Evolutionary conservation across 2,797 vertebrate genomes (phyloP), one percentile per base, ranked within the genome.

Genomic region (Limosa lapponica): DNA sequence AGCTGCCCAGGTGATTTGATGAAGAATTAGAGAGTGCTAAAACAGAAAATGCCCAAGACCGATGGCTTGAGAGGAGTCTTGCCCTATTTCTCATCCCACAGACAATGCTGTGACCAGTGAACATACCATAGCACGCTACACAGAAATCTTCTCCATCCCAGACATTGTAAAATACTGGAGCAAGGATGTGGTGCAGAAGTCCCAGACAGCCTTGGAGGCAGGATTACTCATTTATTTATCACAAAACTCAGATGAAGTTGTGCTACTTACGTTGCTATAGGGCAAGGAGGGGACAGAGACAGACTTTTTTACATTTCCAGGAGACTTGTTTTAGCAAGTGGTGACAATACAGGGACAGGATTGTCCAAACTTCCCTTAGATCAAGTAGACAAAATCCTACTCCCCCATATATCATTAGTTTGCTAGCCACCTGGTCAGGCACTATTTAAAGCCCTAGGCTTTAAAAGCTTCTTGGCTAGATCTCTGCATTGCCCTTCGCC

Each of bases 171-270:
- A 75, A 93, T 64, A 87, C 13, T 55, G 27, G 79, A 97, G 94
- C 93, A 79, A 86, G 82, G 71, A 89, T 84, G 77, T 65, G 57
- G 58, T 89, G 62, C 52, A 62, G 69, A 93, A 90, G 75, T 83
- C 36, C 39, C 88, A 82, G 80, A 92, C 51, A 80, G 87, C 90
- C 93, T 95, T 80, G 74, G 48, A 94, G 85, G 84, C 77, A 90
- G n/a, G 71, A 95, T 96, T 94, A 93, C 72, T 94, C 82, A 85
- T 79, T 85, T 84, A 72, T 77, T 44, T 55, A 91, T 91, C 95
- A 89, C 78, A 83, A 84, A 88, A 82, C 87, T 95, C 49, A 83
- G 52, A 87, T 78, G 85, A 58, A 92, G 37, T 12, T 73, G 27
- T 82, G 44, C 34, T 94, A 54, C 82, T 90, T 83, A 32, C 5